phyloP scores from a whole-genome alignment of 2,888 invertebrate species.

The Stegophylla sp. region DNA sequence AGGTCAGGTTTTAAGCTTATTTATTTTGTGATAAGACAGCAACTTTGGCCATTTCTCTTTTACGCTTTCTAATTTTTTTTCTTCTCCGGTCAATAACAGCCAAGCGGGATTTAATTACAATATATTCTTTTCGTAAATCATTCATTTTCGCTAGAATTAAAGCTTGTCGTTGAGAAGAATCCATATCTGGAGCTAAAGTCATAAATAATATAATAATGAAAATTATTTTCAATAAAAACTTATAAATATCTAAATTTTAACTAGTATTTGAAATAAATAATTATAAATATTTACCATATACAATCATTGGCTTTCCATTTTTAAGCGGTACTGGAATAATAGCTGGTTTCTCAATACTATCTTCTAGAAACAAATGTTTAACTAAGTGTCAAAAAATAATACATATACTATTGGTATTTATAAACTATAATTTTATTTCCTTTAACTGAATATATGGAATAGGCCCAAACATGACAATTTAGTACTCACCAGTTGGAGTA shows the following conservation, averaged over 20 bases:
- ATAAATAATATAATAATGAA: not conserved
- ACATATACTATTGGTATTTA: too few species aligned
- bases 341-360: not conserved
- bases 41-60: conserved; percentile 76
- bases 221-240: not conserved
- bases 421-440: too few species aligned
- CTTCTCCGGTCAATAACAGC: conserved; percentile 86
- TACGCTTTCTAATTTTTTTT: conserved; percentile 85
- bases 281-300: conserved; percentile 7
- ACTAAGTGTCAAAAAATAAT: not conserved
- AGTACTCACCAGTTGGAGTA: not conserved
- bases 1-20: not conserved
- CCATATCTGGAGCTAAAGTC: conserved; percentile 71
- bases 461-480: too few species aligned
- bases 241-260: too few species aligned
- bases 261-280: too few species aligned
- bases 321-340: not conserved
- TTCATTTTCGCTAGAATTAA: conserved; percentile 79
- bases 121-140: conserved; percentile 84
- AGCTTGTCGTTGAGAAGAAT: conserved; percentile 70
- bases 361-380: not conserved
- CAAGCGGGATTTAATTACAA: conserved; percentile 83
- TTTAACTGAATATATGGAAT: too few species aligned
- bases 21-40: not conserved
- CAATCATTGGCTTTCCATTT: conserved; percentile 21